These are phyloP conservation scores for Orthonychiurus folsomi DNA, from an alignment of 2,888 invertebrate species.

Conservation along the genomic window DNA sequence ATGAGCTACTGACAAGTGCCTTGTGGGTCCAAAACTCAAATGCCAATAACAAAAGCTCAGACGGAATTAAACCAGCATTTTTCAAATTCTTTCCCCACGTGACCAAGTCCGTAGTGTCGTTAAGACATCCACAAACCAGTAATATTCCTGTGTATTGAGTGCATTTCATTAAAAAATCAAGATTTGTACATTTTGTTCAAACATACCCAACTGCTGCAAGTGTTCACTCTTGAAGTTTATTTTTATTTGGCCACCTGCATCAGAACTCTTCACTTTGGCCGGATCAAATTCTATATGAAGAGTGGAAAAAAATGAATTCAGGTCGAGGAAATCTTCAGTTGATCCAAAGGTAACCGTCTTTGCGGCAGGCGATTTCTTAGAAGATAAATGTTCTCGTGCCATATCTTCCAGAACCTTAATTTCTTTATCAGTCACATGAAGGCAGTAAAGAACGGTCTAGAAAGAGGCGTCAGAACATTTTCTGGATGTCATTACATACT, in stretches of 20 bases:
- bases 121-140: constrained; percentile 33
- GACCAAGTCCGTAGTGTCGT: constrained; percentile 26
- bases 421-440: constrained; percentile 45
- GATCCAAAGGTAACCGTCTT: constrained; percentile 47
- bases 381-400: constrained; percentile 31
- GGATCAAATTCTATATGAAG: constrained; percentile 33
- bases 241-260: not conserved
- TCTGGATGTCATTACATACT: no score
- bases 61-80: constrained; percentile 25
- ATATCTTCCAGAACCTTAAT: constrained; percentile 44
- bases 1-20: constrained; percentile 28
- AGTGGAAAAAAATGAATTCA: constrained; percentile 28
- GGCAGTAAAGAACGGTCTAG: constrained; percentile 40
- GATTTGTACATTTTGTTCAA: not conserved
- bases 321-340: constrained; percentile 52
- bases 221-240: constrained; percentile 7
- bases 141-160: constrained; percentile 16
- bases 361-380: no score
- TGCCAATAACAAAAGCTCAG: constrained; percentile 23
- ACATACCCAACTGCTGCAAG: constrained; percentile 2
- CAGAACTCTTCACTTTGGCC: constrained; percentile 24
- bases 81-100: constrained; percentile 31
- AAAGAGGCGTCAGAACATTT: constrained; percentile 4
- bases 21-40: constrained; percentile 36
- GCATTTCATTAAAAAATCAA: not conserved